A percentile compares a stretch with the other conserved stretches of the same genome.
These are phyloP conservation scores for Drosophila infuscata DNA, from an alignment of 2,888 invertebrate genomes.

Conservation along the genomic window DNA sequence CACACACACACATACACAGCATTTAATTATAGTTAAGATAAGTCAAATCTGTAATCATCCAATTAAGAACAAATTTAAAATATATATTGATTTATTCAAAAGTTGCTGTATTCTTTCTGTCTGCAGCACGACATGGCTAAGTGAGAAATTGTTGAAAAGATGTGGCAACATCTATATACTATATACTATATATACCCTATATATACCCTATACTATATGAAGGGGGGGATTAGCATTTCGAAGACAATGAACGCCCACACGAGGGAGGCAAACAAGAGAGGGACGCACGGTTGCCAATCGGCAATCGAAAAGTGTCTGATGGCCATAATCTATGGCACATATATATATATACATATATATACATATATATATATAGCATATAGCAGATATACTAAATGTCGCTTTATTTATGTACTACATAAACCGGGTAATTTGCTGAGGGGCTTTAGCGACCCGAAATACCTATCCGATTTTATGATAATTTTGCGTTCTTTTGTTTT, in stretches of 20 bases:
- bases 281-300: constrained; percentile 40
- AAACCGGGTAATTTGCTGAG: constrained; percentile 27
- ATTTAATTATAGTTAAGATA: neutral
- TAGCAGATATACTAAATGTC: constrained; percentile 1
- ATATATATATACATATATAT: constrained; percentile 2
- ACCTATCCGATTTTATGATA: constrained; percentile 68
- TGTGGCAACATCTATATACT: constrained; percentile 9
- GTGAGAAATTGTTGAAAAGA: constrained; percentile 33
- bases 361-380: constrained; percentile 7
- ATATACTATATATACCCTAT: neutral
- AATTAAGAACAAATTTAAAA: neutral
- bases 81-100: neutral
- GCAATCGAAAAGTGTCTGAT: constrained; percentile 45
- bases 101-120: neutral
- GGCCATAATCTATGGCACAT: constrained; percentile 20
- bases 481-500: constrained; percentile 68
- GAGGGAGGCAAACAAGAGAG: neutral
- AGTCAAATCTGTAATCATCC: neutral
- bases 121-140: neutral
- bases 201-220: neutral
- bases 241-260: constrained; percentile 53
- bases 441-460: neutral
- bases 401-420: constrained; percentile 24
- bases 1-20: no score
- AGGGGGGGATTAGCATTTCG: constrained; percentile 37